Evolutionary conservation across 1,140 invertebrate genomes (phyloP).

Genomic region (Thaumetopoea pityocampa): DNA sequence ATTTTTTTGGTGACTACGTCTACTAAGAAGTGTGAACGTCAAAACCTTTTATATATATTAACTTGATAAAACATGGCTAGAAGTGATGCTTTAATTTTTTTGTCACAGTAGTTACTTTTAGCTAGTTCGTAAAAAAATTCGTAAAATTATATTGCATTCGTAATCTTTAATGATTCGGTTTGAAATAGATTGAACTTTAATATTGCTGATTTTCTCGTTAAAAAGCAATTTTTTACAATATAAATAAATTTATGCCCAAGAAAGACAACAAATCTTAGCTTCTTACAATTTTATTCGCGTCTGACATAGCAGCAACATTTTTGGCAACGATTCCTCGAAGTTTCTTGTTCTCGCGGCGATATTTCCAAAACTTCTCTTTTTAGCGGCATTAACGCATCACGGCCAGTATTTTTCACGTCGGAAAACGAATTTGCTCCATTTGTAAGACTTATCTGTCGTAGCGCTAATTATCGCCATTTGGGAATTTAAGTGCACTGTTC

Average conservation of each 20-base stretch:
- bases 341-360: conserved; percentile 28
- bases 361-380: conserved; percentile 30
- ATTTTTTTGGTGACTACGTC: no score
- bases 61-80: no score
- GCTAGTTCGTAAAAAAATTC: no score
- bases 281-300: conserved; percentile 7
- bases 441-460: conserved; percentile 10
- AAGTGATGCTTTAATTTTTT: no score
- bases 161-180: no score
- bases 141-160: no score
- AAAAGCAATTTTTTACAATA: background rate
- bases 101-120: no score
- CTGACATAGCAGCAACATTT: conserved; percentile 21
- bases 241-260: background rate
- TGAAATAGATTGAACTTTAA: no score
- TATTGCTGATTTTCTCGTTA: no score
- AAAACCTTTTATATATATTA: no score
- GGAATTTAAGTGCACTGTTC: conserved; percentile 5
- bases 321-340: conserved; percentile 36
- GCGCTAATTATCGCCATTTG: conserved; percentile 9
- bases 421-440: conserved; percentile 4
- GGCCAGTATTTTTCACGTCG: conserved; percentile 19
- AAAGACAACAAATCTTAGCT: conserved; percentile 19
- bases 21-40: no score
- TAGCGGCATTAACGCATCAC: conserved; percentile 9